Evolutionary conservation across 2,113 vertebrate genomes (phyloP), one percentile per base, ranked within the genome.

Genomic region (Caloenas nicobarica): DNA sequence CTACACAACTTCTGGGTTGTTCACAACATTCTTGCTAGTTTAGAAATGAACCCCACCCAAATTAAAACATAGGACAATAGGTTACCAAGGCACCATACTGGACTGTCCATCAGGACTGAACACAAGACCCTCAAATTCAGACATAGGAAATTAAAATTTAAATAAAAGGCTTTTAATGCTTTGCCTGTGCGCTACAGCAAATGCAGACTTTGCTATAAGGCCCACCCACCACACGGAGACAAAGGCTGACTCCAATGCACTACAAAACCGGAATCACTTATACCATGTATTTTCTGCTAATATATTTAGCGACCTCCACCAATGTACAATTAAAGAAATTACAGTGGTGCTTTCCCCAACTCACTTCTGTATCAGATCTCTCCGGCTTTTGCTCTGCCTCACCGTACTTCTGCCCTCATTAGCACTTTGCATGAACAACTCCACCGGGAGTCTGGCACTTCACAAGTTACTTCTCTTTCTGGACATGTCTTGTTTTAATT

Each of bases 1-100:
- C 70, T 4, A n/a, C 46, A 40, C 11, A 66, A 36, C 12, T 81
- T 46, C 1, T 19, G 60, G 12, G 36, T 14, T 13, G 7, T 31
- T 88, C 11, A 38, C 46, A 53, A 11, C 9, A 9, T 9, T 53
- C 7, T 51, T 40, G 23, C 16, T 38, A 5, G 17, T 34, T 69
- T 24, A 64, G 73, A 71, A 64, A 57, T 1, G 5, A 70, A 18
- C 38, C 34, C 7, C 54, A 56, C 10, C 21, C 34, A 50, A 7
- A 31, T 24, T 3, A 28, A 42, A 33, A 58, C 7, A 4, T 0
- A 5, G 31, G 50, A 33, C 31, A 64, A 15, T 13, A 56, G 18
- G 16, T 0, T 82, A 34, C 24, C 50, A 72, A 42, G 61, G 29
- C n/a, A 64, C 14, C 34, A 17, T 2, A 2, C 16, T 2, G 23